Evolutionary conservation across 2,888 invertebrate species (phyloP), one percentile per base, ranked within the genome.

Genomic region (Cryptocephalus moraei): DNA sequence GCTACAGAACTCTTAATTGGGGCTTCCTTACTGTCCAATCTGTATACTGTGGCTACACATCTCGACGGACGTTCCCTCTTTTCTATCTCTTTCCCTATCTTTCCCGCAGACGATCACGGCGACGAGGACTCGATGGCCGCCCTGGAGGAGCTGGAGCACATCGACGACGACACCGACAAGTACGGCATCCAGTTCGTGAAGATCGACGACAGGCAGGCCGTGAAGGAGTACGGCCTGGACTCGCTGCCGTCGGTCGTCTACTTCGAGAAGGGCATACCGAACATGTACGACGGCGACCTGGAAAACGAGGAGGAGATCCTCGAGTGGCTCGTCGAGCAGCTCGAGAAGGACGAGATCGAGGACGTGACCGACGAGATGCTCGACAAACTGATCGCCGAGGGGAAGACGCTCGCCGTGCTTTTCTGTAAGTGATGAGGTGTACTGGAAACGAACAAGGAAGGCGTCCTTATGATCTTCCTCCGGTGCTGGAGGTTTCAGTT

Each of bases 361-460:
- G 92, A 93, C 71, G 88, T 93, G 40, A 92, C 91, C 43, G 91
- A 92, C 70, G 91, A 92, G 73, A 92, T 92, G 90, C 75, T 93
- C 59, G 91, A 91, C 67, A 86, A 84, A 66, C 77, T 93, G 54
- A 83, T 93, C 55, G 87, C 88, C 63, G 90, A 91, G 64, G 89
- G 91, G 56, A 89, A 89, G 70, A 88, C 85, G 56, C 77, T 93
- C 59, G 91, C 91, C 52, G 92, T 92, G 49, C 75, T 93, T 49
- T 93, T 93, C 71, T 92, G 92, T 92, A 78, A 81, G 83, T 53
- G 36, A 6, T 22, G 22, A 22, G 22, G 6, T 22, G 22, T 6
- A 6, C 22, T 22, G 22, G 6, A 22, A 22, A 22, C 22, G n/a
- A n/a, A n/a, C n/a, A n/a, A n/a, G n/a, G n/a, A n/a, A n/a, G n/a